Conservation (phyloP, 2,888 invertebrate species). For the Ectropis crepuscularia region DNA sequence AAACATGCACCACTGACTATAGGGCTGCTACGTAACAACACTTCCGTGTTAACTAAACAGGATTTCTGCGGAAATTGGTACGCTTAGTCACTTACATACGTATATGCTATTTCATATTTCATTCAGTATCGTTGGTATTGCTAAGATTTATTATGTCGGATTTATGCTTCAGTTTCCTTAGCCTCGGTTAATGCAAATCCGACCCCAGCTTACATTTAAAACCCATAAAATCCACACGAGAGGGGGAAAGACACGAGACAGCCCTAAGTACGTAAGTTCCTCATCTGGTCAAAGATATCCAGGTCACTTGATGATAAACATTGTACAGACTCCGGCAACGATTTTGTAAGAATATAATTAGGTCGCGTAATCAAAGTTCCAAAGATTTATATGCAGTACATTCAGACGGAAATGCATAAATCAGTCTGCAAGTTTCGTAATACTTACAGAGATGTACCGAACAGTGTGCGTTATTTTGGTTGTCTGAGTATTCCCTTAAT, state of each 20-base stretch:
- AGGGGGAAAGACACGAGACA: conserved; percentile 5
- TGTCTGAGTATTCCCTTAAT: conserved; percentile 15
- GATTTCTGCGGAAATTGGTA: conserved; percentile 16
- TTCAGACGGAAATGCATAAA: conserved; percentile 35
- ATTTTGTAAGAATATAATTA: conserved; percentile 45
- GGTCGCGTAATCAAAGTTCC: conserved; percentile 42
- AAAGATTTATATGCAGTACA: conserved; percentile 36
- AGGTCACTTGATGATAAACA: conserved; percentile 58
- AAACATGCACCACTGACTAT: conserved; percentile 58
- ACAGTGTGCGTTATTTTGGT: conserved; percentile 14
- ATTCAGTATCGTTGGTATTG: conserved; percentile 36
- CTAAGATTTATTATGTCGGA: conserved; percentile 49
- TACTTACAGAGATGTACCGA: conserved; percentile 27
- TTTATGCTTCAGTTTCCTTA: conserved; percentile 42
- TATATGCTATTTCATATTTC: conserved; percentile 33
- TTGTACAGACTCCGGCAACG: conserved; percentile 48
- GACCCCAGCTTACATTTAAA: conserved; percentile 17
- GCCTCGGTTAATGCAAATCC: conserved; percentile 6
- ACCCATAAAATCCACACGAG: conserved; percentile 10
- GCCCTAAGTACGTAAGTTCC: conserved; percentile 38
- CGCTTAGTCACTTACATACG: conserved; percentile 4
- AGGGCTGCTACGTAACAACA: conserved; percentile 22
- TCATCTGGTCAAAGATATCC: conserved; percentile 53
- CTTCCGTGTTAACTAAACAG: conserved; percentile 2
- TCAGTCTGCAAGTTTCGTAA: conserved; percentile 30